Percentiles rank a stretch among this genome's conserved stretches.
Conservation (phyloP, 2,797 vertebrate species). For the Choloepus didactylus region DNA sequence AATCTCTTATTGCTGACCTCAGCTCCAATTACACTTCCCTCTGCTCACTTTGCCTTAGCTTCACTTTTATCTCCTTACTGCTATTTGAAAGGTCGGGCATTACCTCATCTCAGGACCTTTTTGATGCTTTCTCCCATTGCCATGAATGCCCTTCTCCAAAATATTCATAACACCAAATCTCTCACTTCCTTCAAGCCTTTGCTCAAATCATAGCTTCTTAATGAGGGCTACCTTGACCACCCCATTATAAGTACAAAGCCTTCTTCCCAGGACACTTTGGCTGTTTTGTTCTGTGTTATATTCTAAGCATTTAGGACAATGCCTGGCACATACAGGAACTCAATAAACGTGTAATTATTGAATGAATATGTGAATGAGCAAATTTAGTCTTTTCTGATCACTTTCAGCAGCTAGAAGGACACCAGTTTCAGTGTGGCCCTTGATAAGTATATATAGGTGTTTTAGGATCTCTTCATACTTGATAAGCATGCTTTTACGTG, state of each 20-base stretch:
- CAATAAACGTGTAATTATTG: constrained; percentile 56
- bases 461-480: constrained; percentile 1
- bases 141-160: not conserved
- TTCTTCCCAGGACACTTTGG: not conserved
- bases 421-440: not conserved
- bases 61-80: not conserved
- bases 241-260: not conserved
- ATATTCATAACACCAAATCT: not conserved
- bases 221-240: not conserved
- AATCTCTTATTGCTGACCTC: not conserved
- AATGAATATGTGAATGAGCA: constrained; percentile 40
- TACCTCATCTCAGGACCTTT: not conserved
- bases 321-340: not conserved
- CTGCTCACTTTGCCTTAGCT: not conserved
- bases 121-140: not conserved
- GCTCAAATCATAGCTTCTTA: not conserved
- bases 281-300: constrained; percentile 36
- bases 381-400: constrained; percentile 46
- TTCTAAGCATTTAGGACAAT: constrained; percentile 35
- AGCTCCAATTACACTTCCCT: not conserved
- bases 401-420: constrained; percentile 11
- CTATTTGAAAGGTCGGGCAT: not conserved
- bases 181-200: constrained; percentile 7
- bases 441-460: not conserved
- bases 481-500: not conserved